These are phyloP conservation scores for Phalangium opilio DNA, from an alignment of 2,888 invertebrate genomes.

Conservation along the genomic window DNA sequence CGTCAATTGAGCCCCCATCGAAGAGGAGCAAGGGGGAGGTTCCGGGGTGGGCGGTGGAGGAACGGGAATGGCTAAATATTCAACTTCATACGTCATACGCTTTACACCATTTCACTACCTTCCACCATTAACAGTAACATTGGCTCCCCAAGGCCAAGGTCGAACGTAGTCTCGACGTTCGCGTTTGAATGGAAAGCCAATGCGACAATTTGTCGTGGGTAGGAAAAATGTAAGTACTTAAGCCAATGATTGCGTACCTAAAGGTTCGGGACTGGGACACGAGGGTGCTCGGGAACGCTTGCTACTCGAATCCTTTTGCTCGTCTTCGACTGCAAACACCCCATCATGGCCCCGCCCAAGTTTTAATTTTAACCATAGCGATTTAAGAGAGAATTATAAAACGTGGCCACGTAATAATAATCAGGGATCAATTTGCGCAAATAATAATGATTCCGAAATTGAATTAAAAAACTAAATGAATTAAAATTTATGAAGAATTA, in stretches of 20 bases:
- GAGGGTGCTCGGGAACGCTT: constrained; percentile 28
- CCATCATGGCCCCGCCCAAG: too few species aligned
- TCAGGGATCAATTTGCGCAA: too few species aligned
- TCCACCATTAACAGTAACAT: constrained; percentile 3
- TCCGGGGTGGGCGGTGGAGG: constrained; percentile 45
- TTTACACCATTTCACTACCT: constrained; percentile 8
- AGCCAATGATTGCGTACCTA: too few species aligned
- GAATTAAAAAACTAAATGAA: too few species aligned
- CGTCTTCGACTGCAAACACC: constrained; percentile 20
- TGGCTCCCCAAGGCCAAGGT: neutral
- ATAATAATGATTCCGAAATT: too few species aligned
- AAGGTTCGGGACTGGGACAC: constrained; percentile 18
- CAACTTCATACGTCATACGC: too few species aligned
- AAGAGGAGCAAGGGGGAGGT: constrained; percentile 33
- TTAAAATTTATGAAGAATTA: too few species aligned
- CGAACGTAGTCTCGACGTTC: constrained; percentile 36
- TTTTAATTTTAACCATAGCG: too few species aligned
- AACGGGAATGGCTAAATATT: constrained; percentile 18
- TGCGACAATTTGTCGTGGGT: neutral
- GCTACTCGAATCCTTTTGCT: constrained; percentile 20
- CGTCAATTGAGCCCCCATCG: constrained; percentile 38
- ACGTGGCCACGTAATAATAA: too few species aligned
- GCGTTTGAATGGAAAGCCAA: constrained; percentile 24
- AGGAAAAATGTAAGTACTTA: constrained; percentile 1
- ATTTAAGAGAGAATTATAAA: too few species aligned